phyloP scores from a whole-genome alignment of 2,113 vertebrate genomes.

The Orientallactaga bullata region DNA sequence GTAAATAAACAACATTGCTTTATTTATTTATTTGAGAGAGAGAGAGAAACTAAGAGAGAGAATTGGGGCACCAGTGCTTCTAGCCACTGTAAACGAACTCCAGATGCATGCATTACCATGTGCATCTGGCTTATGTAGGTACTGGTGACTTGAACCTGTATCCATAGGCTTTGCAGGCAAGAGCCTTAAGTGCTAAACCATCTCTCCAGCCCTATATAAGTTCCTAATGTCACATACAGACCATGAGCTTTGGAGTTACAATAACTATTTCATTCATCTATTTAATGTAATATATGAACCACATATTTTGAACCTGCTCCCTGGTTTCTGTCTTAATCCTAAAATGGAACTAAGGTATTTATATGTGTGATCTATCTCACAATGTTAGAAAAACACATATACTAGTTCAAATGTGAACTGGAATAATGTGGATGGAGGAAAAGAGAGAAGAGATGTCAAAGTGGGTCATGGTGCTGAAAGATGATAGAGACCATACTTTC shows the following conservation, averaged over 20 bases:
- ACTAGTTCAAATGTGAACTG: neutral
- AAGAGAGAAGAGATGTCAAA: neutral
- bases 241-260: neutral
- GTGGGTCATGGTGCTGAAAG: neutral
- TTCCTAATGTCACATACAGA: neutral
- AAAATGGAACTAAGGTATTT: neutral
- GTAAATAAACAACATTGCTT: no score
- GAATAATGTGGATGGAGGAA: rapidly evolving
- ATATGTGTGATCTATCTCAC: neutral
- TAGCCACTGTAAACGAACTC: no score
- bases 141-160: no score
- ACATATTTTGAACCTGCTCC: neutral
- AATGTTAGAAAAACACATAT: neutral
- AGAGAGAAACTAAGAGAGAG: no score
- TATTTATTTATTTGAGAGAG: no score
- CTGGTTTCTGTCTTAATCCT: neutral
- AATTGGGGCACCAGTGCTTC: no score
- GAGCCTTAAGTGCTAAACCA: no score
- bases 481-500: neutral
- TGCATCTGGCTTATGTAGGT: no score
- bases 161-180: no score
- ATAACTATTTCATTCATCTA: neutral
- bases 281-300: neutral
- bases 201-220: no score
- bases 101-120: no score